Evolutionary conservation across 2,888 invertebrate species (phyloP).

Genomic region (Cyclophora albipunctata): DNA sequence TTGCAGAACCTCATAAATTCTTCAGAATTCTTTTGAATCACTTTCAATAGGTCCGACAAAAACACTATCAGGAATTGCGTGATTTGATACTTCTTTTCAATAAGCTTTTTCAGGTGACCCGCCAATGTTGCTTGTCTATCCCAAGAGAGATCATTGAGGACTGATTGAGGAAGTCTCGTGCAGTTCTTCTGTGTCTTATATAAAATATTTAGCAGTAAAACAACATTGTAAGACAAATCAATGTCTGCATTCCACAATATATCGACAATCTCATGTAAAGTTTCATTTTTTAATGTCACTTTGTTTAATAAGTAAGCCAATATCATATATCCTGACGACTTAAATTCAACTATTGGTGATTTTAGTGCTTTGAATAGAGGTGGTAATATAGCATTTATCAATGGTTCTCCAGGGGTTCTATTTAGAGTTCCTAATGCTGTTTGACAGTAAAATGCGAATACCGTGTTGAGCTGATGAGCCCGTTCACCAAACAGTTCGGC

Average conservation of each 20-base stretch:
- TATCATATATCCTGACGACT: conserved; percentile 84
- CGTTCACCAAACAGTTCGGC: conserved; percentile 76
- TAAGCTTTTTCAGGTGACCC: conserved; percentile 67
- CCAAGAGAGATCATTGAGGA: conserved; percentile 64
- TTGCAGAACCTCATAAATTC: conserved; percentile 60
- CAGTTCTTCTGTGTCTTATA: conserved; percentile 79
- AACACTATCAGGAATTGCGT: conserved; percentile 75
- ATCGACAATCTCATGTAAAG: conserved; percentile 77
- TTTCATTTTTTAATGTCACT: conserved; percentile 75
- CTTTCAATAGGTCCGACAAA: conserved; percentile 65
- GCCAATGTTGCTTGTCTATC: conserved; percentile 51
- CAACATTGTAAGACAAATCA: conserved; percentile 72
- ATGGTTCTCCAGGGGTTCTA: conserved; percentile 71
- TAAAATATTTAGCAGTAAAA: conserved; percentile 80
- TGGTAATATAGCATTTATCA: conserved; percentile 81
- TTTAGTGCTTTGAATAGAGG: conserved; percentile 82
- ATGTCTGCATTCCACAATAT: conserved; percentile 51
- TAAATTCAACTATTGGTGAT: conserved; percentile 81
- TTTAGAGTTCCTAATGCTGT: conserved; percentile 83
- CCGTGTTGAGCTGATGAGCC: conserved; percentile 78
- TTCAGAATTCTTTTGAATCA: conserved; percentile 67
- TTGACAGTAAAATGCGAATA: conserved; percentile 88
- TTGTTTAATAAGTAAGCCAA: conserved; percentile 81
- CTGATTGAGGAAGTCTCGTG: conserved; percentile 62
- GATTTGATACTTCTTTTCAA: conserved; percentile 71